phyloP scores from a whole-genome alignment of 2,113 vertebrate species.

The Bubo bubo region DNA sequence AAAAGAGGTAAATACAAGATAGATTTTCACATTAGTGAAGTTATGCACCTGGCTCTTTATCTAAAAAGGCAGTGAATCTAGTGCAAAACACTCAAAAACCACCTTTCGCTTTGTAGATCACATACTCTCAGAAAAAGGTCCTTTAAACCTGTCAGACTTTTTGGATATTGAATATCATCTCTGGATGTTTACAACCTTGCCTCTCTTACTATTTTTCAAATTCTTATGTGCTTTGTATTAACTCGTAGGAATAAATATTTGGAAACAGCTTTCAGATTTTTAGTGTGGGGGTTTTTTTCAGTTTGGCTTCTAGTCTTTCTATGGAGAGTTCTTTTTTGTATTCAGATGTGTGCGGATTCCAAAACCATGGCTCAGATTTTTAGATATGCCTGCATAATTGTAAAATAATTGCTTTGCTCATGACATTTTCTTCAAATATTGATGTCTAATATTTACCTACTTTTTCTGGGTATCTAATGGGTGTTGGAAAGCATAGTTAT shows the following conservation, averaged over 20 bases:
- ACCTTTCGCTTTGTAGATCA: neutral
- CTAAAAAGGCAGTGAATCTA: neutral
- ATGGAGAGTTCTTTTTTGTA: neutral
- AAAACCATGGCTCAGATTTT: neutral
- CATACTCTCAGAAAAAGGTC: neutral
- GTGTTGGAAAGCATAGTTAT: neutral
- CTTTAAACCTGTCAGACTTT: neutral
- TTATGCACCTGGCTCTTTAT: neutral
- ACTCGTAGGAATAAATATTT: neutral
- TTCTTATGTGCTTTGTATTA: neutral
- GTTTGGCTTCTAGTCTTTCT: neutral
- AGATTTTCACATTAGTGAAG: neutral
- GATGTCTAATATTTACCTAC: neutral
- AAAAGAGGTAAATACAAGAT: neutral
- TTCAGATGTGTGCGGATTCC: neutral
- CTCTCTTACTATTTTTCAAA: neutral
- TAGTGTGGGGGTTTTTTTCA: neutral
- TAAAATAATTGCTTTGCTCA: neutral
- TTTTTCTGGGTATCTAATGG: neutral
- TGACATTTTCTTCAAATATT: neutral
- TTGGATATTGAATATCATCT: neutral
- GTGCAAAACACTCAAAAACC: neutral
- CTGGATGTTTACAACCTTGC: neutral
- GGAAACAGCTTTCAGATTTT: neutral
- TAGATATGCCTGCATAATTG: neutral